phyloP scores from a whole-genome alignment of 2,888 invertebrate genomes.

The Palloptera scutellata region DNA sequence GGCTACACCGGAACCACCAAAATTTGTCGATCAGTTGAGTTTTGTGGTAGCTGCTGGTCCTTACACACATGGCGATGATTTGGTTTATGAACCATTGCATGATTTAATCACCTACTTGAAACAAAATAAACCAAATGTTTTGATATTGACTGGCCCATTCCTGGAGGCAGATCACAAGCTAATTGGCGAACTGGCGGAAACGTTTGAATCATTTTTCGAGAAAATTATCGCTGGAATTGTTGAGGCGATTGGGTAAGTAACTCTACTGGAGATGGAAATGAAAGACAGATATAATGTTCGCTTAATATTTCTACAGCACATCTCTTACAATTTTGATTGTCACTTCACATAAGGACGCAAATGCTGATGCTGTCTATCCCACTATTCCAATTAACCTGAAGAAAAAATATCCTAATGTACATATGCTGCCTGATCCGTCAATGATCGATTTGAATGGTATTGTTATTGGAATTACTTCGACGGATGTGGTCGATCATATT shows the following conservation, averaged over 20 bases:
- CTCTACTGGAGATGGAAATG: no score
- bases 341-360: slow-evolving; percentile 79
- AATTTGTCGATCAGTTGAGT: slow-evolving; percentile 68
- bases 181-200: slow-evolving; percentile 72
- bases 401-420: slow-evolving; percentile 70
- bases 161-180: slow-evolving; percentile 75
- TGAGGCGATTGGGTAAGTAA: slow-evolving; percentile 70
- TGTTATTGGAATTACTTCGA: slow-evolving; percentile 79
- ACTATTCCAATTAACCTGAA: slow-evolving; percentile 77
- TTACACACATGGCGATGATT: slow-evolving; percentile 79
- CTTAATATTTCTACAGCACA: slow-evolving; percentile 55
- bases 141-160: slow-evolving; percentile 87
- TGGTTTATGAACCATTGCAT: slow-evolving; percentile 81
- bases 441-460: slow-evolving; percentile 80
- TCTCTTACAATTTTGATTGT: slow-evolving; percentile 79
- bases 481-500: slow-evolving; percentile 84
- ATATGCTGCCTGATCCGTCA: slow-evolving; percentile 82
- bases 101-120: slow-evolving; percentile 76
- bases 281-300: no score
- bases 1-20: slow-evolving; percentile 61
- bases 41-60: slow-evolving; percentile 85
- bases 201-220: slow-evolving; percentile 79
- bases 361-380: slow-evolving; percentile 82
- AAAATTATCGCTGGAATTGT: slow-evolving; percentile 73
- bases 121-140: slow-evolving; percentile 77